A percentile compares a stretch with the other conserved stretches of the same genome.
phyloP scores from a whole-genome alignment of 2,888 invertebrate genomes.

The Diadegma fenestrale region DNA sequence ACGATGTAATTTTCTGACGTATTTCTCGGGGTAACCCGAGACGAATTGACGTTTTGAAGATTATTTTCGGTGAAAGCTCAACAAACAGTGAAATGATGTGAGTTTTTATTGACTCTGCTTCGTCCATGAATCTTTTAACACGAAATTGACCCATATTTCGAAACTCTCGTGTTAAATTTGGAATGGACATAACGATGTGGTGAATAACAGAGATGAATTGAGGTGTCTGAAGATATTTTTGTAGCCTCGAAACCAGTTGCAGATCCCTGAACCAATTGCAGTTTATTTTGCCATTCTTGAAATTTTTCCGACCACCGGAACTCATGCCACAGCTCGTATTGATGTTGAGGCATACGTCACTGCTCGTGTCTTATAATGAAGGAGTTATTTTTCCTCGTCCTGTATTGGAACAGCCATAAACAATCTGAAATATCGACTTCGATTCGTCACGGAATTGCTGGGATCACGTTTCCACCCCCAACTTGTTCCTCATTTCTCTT shows the following conservation, averaged over 20 bases:
- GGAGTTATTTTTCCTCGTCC: not conserved
- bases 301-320: not conserved
- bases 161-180: too few relatives aligned
- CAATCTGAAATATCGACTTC: not conserved
- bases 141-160: too few relatives aligned
- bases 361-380: not conserved
- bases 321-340: not conserved
- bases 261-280: not conserved
- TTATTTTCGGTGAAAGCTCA: not conserved
- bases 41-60: not conserved
- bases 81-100: not conserved
- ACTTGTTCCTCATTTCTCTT: slow-evolving; percentile 12
- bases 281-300: not conserved
- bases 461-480: slow-evolving; percentile 3
- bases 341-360: not conserved
- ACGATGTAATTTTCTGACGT: not conserved
- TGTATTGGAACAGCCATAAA: not conserved
- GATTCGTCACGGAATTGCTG: slow-evolving; percentile 14
- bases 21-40: too few relatives aligned
- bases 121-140: not conserved
- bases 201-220: too few relatives aligned
- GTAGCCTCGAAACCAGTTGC: too few relatives aligned
- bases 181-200: too few relatives aligned
- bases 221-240: too few relatives aligned
- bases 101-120: not conserved